phyloP scores from a whole-genome alignment of 1,140 invertebrate species.

The fruit fly (Drosophila melanogaster) region DNA sequence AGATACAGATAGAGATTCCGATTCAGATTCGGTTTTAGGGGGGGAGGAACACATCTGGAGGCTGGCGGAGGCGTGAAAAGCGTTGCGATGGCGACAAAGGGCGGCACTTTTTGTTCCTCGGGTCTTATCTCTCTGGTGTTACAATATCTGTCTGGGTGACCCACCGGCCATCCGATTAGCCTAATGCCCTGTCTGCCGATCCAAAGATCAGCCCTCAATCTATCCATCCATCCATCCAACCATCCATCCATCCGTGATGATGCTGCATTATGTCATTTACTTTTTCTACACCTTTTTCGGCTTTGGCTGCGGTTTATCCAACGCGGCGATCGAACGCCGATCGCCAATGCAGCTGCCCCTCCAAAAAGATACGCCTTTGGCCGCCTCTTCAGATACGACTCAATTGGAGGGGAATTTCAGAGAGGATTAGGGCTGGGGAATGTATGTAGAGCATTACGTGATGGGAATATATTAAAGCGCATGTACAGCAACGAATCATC shows the following conservation, averaged over 20 bases:
- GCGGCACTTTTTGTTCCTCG: slow-evolving; percentile 48
- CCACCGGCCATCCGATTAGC: slow-evolving; percentile 71
- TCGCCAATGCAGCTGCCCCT: slow-evolving; percentile 61
- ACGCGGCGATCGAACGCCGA: slow-evolving; percentile 36
- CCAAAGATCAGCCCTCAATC: slow-evolving; percentile 21
- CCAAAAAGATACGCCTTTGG: slow-evolving; percentile 26
- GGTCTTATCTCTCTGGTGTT: slow-evolving; percentile 31
- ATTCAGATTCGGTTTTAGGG: not conserved
- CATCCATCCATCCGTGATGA: slow-evolving; percentile 52
- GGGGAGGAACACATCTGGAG: slow-evolving; percentile 2
- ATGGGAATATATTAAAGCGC: not conserved
- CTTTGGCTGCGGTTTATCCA: slow-evolving; percentile 45
- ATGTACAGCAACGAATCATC: no score
- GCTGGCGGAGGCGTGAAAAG: slow-evolving; percentile 73
- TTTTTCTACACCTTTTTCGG: slow-evolving; percentile 71
- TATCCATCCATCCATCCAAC: not conserved
- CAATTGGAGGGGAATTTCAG: slow-evolving; percentile 22
- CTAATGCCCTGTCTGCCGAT: slow-evolving; percentile 65
- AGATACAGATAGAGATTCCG: slow-evolving; percentile 1
- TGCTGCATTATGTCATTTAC: slow-evolving; percentile 82
- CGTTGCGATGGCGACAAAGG: slow-evolving; percentile 65
- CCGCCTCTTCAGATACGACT: slow-evolving; percentile 23
- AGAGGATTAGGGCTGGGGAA: slow-evolving; percentile 8
- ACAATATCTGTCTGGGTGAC: slow-evolving; percentile 38
- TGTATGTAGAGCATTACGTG: no score